Evolutionary conservation across 2,797 vertebrate species (phyloP).

Genomic region (Acestrorhynchus altus): DNA sequence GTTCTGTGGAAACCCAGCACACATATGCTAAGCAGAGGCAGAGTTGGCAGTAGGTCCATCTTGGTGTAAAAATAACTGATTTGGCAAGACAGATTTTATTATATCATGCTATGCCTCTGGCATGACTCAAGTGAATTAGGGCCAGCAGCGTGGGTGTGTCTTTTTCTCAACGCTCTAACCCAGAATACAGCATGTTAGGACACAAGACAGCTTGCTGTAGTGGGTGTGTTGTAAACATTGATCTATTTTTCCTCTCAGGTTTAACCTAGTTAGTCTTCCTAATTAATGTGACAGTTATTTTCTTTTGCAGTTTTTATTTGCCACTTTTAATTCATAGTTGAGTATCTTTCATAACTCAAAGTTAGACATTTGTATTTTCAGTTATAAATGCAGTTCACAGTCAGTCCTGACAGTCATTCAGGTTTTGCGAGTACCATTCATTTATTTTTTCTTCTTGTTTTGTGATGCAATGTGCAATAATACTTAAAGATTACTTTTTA

Average conservation of each 20-base stretch:
- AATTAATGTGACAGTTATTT: background rate
- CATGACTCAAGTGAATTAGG: conserved; percentile 27
- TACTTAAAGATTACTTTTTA: too few species aligned
- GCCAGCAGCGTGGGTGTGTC: conserved; percentile 44
- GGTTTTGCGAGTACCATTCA: too few species aligned
- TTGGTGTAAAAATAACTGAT: conserved; percentile 50
- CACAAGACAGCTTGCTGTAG: background rate
- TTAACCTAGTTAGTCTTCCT: background rate
- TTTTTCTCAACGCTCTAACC: conserved; percentile 24
- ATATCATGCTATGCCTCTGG: conserved; percentile 26
- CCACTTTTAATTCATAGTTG: too few species aligned
- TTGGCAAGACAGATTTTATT: conserved; percentile 20
- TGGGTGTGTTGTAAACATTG: background rate
- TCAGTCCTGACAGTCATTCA: too few species aligned
- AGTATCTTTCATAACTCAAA: too few species aligned
- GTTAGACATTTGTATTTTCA: too few species aligned
- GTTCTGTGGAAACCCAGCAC: conserved; percentile 35
- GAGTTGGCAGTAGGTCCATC: conserved; percentile 30
- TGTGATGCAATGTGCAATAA: too few species aligned
- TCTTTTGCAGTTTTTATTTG: too few species aligned
- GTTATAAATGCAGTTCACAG: too few species aligned
- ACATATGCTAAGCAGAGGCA: conserved; percentile 51
- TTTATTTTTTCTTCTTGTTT: too few species aligned
- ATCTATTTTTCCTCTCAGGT: background rate
- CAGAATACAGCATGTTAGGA: background rate